phyloP scores from a whole-genome alignment of 2,797 vertebrate species.

The Poeciliopsis infans region DNA sequence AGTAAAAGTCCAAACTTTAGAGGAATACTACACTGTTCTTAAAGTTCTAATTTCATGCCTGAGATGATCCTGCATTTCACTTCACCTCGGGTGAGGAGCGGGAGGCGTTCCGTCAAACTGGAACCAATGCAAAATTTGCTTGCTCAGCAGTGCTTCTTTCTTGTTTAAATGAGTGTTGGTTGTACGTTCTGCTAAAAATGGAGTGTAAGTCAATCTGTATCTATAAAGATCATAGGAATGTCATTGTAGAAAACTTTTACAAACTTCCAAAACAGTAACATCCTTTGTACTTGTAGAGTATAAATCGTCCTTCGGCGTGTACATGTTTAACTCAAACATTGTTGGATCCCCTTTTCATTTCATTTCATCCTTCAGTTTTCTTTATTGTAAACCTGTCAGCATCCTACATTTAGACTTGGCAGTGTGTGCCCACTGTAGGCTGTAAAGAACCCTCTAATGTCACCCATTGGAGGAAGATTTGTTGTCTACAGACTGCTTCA shows the following conservation, averaged over 20 bases:
- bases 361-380: not conserved
- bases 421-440: not conserved
- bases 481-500: not conserved
- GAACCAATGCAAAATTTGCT: not conserved
- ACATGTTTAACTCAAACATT: not conserved
- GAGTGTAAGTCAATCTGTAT: not conserved
- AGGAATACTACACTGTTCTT: not conserved
- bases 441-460: not conserved
- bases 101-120: not conserved
- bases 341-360: not conserved
- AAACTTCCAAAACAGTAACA: not conserved
- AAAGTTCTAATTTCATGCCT: constrained; percentile 4
- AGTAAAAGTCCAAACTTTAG: constrained; percentile 1
- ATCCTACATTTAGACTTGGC: not conserved
- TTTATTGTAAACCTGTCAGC: not conserved
- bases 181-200: not conserved
- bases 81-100: not conserved
- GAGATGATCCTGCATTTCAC: not conserved
- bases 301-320: not conserved
- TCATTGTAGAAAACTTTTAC: not conserved
- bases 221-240: not conserved
- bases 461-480: not conserved
- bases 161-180: not conserved
- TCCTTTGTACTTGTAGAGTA: not conserved
- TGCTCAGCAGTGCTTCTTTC: not conserved